Evolutionary conservation across 2,888 invertebrate species (phyloP).

Genomic region (Oscheius sp.): DNA sequence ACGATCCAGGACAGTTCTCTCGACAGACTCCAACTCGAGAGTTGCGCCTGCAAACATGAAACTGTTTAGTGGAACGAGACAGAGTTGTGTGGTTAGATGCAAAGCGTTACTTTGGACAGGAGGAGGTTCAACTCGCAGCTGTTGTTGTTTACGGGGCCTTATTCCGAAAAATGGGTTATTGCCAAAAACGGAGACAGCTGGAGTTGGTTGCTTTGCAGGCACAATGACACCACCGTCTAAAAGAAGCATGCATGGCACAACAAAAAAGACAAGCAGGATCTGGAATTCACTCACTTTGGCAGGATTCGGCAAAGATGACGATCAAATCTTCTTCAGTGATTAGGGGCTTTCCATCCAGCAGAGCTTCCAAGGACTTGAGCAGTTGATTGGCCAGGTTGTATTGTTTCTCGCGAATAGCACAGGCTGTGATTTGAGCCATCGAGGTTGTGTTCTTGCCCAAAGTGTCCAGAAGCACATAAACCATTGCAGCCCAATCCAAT

Average conservation of each 20-base stretch:
- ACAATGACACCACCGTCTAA: not conserved
- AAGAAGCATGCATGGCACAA: not conserved
- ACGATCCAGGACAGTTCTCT: slow-evolving; percentile 27
- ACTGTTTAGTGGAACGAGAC: not conserved
- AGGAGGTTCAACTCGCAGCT: too few species aligned
- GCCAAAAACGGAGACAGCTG: not conserved
- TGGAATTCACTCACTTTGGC: not conserved
- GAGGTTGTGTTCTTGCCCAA: slow-evolving; percentile 68
- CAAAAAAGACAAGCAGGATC: not conserved
- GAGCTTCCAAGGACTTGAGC: slow-evolving; percentile 48
- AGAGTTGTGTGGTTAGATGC: not conserved
- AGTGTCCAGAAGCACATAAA: slow-evolving; percentile 75
- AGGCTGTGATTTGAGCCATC: slow-evolving; percentile 45
- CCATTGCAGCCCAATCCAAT: slow-evolving; percentile 54
- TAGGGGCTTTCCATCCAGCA: slow-evolving; percentile 42
- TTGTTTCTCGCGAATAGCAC: slow-evolving; percentile 45
- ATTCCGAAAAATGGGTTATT: too few species aligned
- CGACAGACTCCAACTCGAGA: slow-evolving; percentile 23
- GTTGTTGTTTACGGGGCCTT: not conserved
- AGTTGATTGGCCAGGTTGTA: slow-evolving; percentile 55
- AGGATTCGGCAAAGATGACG: slow-evolving; percentile 41
- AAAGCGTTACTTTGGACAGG: too few species aligned
- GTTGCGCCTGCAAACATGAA: not conserved
- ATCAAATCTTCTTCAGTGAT: slow-evolving; percentile 41
- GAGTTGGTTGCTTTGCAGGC: not conserved